These are phyloP conservation scores for Amazona guildingii DNA, from an alignment of 2,113 vertebrate species.

Conservation along the genomic window DNA sequence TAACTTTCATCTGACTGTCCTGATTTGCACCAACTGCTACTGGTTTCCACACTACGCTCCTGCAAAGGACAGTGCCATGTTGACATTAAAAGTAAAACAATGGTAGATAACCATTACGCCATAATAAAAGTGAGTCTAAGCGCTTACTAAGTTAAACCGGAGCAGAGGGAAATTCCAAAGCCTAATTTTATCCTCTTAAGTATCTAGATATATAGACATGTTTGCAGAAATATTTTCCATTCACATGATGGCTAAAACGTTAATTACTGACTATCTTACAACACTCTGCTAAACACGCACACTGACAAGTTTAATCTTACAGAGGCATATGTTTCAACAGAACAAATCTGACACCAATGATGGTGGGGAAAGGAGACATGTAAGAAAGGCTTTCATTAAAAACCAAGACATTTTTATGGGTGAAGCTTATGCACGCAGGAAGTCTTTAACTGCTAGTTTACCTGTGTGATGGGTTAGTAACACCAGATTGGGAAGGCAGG, in stretches of 20 bases:
- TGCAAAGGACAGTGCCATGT: not conserved
- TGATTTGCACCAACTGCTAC: not conserved
- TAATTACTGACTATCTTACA: slow-evolving; percentile 25
- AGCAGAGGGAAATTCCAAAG: slow-evolving; percentile 48
- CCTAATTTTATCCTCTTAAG: slow-evolving; percentile 50
- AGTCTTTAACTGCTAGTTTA: not conserved
- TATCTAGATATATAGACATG: slow-evolving; percentile 27
- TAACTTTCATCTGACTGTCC: not conserved
- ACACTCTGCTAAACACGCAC: not conserved
- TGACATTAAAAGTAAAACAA: not conserved
- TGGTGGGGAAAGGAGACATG: not conserved
- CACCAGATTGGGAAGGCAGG: not conserved
- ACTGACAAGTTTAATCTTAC: not conserved
- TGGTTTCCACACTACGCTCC: not conserved
- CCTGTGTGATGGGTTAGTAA: not conserved
- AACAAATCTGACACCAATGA: not conserved
- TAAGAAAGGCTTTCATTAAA: not conserved
- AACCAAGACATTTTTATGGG: not conserved
- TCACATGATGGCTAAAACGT: slow-evolving; percentile 18
- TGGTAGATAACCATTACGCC: slow-evolving; percentile 1
- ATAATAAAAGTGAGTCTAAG: not conserved
- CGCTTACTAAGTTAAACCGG: not conserved
- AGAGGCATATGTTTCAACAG: not conserved
- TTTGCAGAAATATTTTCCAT: slow-evolving; percentile 48
- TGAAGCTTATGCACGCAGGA: not conserved